Evolutionary conservation across 2,113 vertebrate species (phyloP).

Genomic region (Synodontis membranacea): DNA sequence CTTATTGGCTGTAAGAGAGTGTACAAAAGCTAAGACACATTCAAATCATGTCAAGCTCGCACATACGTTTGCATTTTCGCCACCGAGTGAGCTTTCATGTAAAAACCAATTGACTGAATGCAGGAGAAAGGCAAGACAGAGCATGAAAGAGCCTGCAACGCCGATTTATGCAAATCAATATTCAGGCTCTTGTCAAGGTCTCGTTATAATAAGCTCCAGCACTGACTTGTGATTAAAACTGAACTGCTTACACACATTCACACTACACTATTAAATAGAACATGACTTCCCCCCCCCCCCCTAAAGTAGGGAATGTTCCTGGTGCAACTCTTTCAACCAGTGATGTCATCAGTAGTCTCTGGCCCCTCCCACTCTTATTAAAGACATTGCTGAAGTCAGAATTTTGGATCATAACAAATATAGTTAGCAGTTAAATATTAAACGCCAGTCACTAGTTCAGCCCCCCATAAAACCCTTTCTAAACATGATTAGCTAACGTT

Average conservation of each 20-base stretch:
- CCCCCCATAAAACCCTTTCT: not conserved
- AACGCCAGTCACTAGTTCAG: not conserved
- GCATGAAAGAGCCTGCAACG: not conserved
- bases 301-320: not conserved
- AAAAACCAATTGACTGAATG: not conserved
- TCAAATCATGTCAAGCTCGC: not conserved
- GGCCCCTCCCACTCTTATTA: not conserved
- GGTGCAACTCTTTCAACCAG: not conserved
- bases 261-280: not conserved
- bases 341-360: not conserved
- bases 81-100: not conserved
- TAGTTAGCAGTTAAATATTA: not conserved
- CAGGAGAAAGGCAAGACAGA: not conserved
- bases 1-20: not conserved
- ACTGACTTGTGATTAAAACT: too few relatives aligned
- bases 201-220: not conserved
- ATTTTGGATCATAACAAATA: not conserved
- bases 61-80: not conserved
- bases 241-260: not conserved
- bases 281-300: not conserved
- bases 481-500: not conserved
- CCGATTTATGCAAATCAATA: not conserved
- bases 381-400: not conserved
- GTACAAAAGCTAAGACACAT: constrained; percentile 8
- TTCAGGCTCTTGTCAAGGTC: not conserved